Conservation (phyloP, 1,140 invertebrate species). For the Euwallacea similis region DNA sequence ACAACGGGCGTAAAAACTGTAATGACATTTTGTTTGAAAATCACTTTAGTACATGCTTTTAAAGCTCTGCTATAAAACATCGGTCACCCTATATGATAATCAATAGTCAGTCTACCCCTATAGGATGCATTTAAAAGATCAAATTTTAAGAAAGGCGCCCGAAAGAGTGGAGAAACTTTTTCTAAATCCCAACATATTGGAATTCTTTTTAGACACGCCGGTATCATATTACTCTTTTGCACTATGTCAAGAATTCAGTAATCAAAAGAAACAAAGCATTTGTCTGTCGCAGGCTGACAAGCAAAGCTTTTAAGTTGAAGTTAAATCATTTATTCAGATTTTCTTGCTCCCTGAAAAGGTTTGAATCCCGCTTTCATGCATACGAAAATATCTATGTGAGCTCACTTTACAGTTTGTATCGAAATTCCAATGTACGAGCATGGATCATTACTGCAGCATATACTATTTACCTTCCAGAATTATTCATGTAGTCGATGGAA, state of each 20-base stretch:
- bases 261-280: slow-evolving; percentile 38
- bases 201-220: slow-evolving; percentile 31
- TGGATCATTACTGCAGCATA: too few relatives aligned
- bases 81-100: too few relatives aligned
- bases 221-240: slow-evolving; percentile 34
- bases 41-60: too few relatives aligned
- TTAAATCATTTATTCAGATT: slow-evolving; percentile 40
- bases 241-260: slow-evolving; percentile 36
- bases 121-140: neutral
- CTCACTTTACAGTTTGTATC: too few relatives aligned
- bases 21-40: too few relatives aligned
- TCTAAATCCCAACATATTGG: slow-evolving; percentile 33
- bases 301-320: slow-evolving; percentile 30
- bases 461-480: too few relatives aligned
- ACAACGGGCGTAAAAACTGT: too few relatives aligned
- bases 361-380: neutral
- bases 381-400: neutral
- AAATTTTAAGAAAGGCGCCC: slow-evolving; percentile 12
- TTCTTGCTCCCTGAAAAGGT: slow-evolving; percentile 12
- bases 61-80: too few relatives aligned
- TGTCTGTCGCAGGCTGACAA: slow-evolving; percentile 33
- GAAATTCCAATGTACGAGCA: too few relatives aligned
- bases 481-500: neutral
- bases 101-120: too few relatives aligned
- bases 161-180: slow-evolving; percentile 14